Conservation (phyloP, 2,797 vertebrate species). For the Melanotaenia maccullochi region DNA sequence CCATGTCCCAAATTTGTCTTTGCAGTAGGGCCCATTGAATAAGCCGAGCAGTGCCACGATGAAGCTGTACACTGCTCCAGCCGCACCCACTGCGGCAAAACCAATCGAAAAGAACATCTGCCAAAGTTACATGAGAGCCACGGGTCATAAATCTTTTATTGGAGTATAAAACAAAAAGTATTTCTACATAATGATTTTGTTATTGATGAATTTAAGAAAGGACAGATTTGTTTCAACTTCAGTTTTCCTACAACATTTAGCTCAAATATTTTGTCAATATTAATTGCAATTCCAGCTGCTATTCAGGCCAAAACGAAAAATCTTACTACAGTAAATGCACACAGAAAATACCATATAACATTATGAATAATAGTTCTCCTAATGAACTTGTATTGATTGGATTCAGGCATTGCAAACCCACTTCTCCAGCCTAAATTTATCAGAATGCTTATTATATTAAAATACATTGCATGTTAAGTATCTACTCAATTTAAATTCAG, state of each 20-base stretch:
- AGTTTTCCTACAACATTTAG: neutral
- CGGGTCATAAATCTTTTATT: constrained; percentile 7
- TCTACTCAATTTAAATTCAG: neutral
- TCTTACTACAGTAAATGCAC: neutral
- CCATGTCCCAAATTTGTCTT: neutral
- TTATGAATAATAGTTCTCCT: neutral
- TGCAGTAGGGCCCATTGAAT: constrained; percentile 75
- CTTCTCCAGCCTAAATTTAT: neutral
- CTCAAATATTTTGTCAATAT: neutral
- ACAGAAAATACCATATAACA: neutral
- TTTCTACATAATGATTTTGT: neutral
- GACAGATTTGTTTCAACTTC: neutral
- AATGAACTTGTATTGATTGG: neutral
- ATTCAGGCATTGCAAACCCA: neutral
- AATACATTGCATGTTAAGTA: neutral
- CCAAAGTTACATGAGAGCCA: constrained; percentile 12
- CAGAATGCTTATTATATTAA: no score
- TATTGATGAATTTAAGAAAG: neutral
- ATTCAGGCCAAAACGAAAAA: neutral
- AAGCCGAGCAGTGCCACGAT: constrained; percentile 71
- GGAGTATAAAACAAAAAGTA: neutral
- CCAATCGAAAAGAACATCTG: constrained; percentile 85
- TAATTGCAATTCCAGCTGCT: neutral
- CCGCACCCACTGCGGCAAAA: constrained; percentile 74
- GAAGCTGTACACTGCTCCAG: constrained; percentile 79